Conservation (phyloP, 2,113 vertebrate genomes). For the Rhynchopsitta pachyrhyncha region DNA sequence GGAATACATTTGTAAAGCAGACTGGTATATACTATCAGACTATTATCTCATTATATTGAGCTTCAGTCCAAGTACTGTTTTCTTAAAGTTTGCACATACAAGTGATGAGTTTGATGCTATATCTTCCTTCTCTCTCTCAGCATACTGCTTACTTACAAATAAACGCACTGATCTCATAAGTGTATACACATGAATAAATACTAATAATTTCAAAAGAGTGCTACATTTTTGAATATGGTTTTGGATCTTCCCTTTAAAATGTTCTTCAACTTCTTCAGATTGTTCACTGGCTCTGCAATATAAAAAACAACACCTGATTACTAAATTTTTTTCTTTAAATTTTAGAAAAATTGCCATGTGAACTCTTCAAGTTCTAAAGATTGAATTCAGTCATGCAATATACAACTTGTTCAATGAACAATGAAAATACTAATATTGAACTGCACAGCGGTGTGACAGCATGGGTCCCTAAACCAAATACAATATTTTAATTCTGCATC, state of each 20-base stretch:
- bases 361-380: not conserved
- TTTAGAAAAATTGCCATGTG: not conserved
- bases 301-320: not conserved
- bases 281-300: not conserved
- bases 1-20: constrained; percentile 6
- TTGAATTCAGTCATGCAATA: not conserved
- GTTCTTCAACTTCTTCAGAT: not conserved
- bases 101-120: not conserved
- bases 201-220: not conserved
- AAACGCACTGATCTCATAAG: not conserved
- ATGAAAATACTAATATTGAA: not conserved
- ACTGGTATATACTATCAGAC: not conserved
- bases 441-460: not conserved
- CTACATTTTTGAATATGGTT: not conserved
- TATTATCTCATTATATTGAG: not conserved
- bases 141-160: not conserved
- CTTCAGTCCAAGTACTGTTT: not conserved
- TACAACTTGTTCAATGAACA: not conserved
- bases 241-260: not conserved
- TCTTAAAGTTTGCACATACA: not conserved
- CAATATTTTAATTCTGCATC: not conserved
- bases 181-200: not conserved
- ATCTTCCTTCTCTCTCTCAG: not conserved
- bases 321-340: not conserved
- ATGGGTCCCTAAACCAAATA: not conserved